Conservation (phyloP, 2,797 vertebrate genomes). For the Rhinoraja longicauda region DNA sequence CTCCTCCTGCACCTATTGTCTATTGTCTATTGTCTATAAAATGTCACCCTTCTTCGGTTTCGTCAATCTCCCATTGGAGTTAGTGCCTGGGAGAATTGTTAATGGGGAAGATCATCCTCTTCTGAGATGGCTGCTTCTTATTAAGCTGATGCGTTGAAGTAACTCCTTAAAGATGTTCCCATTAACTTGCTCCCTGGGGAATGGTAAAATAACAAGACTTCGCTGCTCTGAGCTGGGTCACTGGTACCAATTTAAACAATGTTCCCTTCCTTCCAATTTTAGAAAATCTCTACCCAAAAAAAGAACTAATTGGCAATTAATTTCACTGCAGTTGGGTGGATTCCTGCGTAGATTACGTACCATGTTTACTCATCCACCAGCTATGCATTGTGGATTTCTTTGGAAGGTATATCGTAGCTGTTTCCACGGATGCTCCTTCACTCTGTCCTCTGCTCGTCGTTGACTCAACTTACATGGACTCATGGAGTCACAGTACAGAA, state of each 20-base stretch:
- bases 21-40: too few species aligned
- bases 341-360: neutral
- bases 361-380: neutral
- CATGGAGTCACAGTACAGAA: too few species aligned
- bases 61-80: neutral
- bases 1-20: too few species aligned
- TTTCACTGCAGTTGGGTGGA: neutral
- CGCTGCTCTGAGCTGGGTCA: neutral
- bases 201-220: neutral
- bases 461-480: neutral
- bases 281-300: neutral
- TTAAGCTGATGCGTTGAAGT: neutral
- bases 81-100: neutral
- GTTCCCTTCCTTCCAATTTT: neutral
- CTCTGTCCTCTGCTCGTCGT: neutral
- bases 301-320: neutral
- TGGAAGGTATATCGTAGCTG: neutral
- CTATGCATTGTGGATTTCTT: neutral
- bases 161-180: neutral
- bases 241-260: neutral
- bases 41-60: too few species aligned
- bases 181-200: neutral
- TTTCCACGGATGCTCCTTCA: neutral
- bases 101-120: neutral
- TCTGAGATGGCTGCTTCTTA: neutral